Evolutionary conservation across 1,140 invertebrate species (phyloP).

Genomic region (Helicorthomorpha holstii): DNA sequence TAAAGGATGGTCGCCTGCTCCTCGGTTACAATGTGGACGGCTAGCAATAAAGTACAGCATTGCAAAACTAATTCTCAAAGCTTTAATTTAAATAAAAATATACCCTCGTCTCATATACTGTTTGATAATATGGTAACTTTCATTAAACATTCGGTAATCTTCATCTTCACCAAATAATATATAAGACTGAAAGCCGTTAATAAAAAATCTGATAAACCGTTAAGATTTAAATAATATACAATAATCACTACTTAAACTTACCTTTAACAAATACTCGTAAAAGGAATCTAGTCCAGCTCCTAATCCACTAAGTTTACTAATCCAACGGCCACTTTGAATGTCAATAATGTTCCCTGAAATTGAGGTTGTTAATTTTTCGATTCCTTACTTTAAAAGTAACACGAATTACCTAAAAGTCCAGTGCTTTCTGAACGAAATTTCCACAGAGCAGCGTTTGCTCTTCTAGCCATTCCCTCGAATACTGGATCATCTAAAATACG

Average conservation of each 20-base stretch:
- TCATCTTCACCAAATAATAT: constrained; percentile 44
- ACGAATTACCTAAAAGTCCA: constrained; percentile 42
- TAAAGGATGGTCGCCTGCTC: constrained; percentile 41
- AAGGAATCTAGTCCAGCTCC: constrained; percentile 52
- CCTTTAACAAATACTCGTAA: constrained; percentile 49
- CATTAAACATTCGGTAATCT: constrained; percentile 41
- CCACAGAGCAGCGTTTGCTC: constrained; percentile 39
- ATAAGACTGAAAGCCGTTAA: constrained; percentile 25
- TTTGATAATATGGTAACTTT: constrained; percentile 39
- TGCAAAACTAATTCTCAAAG: background rate
- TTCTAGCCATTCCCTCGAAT: constrained; percentile 40
- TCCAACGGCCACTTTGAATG: constrained; percentile 45
- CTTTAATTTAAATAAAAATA: constrained; percentile 9
- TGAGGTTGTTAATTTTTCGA: constrained; percentile 1
- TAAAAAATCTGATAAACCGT: background rate
- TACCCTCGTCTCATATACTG: constrained; percentile 42
- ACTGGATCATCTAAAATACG: constrained; percentile 39
- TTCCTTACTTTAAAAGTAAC: background rate
- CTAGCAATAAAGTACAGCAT: constrained; percentile 17
- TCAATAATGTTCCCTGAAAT: constrained; percentile 39
- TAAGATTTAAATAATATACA: constrained; percentile 1
- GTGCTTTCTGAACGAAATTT: constrained; percentile 36
- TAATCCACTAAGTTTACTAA: constrained; percentile 39
- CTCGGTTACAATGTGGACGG: constrained; percentile 37
- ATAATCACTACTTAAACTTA: constrained; percentile 11